Evolutionary conservation across 2,888 invertebrate genomes (phyloP).

Genomic region (Drosophila setosimentum): DNA sequence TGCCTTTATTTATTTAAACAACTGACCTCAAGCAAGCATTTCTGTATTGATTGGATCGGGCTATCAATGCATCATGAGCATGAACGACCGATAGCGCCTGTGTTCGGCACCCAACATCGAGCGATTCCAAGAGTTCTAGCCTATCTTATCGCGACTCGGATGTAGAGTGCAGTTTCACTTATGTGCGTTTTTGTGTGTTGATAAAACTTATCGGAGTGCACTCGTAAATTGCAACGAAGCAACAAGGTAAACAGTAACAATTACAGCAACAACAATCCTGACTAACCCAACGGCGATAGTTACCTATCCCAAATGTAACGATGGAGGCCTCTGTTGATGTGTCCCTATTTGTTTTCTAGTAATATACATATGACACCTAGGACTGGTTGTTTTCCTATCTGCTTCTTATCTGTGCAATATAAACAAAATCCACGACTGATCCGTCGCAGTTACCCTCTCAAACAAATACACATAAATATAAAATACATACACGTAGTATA

Average conservation of each 20-base stretch:
- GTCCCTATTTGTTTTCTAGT: slow-evolving; percentile 46
- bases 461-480: slow-evolving; percentile 3
- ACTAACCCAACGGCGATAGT: slow-evolving; percentile 38
- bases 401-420: slow-evolving; percentile 63
- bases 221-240: slow-evolving; percentile 79
- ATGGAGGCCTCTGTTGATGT: slow-evolving; percentile 16
- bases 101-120: slow-evolving; percentile 22
- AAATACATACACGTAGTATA: slow-evolving; percentile 1
- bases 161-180: slow-evolving; percentile 74
- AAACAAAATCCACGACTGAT: slow-evolving; percentile 62
- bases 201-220: slow-evolving; percentile 69
- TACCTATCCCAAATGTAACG: slow-evolving; percentile 48
- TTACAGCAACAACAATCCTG: slow-evolving; percentile 34
- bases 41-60: slow-evolving; percentile 71
- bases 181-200: slow-evolving; percentile 28
- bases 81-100: slow-evolving; percentile 71
- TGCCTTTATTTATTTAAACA: slow-evolving; percentile 67
- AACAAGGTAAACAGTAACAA: slow-evolving; percentile 68
- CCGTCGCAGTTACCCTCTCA: slow-evolving; percentile 54
- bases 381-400: slow-evolving; percentile 39
- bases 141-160: slow-evolving; percentile 73
- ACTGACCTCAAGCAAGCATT: slow-evolving; percentile 83
- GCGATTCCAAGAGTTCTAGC: slow-evolving; percentile 57
- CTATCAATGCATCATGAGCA: slow-evolving; percentile 46
- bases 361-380: slow-evolving; percentile 61